Evolutionary conservation across 2,888 invertebrate species (phyloP).

Genomic region (Hypselothyrea guttata): DNA sequence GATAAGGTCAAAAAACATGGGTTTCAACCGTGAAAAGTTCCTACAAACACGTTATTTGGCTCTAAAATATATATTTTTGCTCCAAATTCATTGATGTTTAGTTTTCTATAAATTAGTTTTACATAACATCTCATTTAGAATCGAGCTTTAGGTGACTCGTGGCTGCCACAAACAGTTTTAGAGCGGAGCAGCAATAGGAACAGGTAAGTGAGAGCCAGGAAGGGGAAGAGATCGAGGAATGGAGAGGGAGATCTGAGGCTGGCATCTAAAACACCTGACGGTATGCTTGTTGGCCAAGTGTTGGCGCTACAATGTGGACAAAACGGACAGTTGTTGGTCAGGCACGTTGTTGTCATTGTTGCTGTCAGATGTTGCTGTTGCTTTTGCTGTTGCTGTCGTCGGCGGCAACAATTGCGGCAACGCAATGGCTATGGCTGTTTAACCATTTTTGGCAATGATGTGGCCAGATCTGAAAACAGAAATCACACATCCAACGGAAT

Average conservation of each 20-base stretch:
- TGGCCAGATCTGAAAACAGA: conserved; percentile 35
- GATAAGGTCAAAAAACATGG: too few species aligned
- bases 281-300: conserved; percentile 46
- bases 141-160: too few species aligned
- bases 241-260: conserved; percentile 34
- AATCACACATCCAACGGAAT: conserved; percentile 32
- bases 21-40: too few species aligned
- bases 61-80: too few species aligned
- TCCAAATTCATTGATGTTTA: too few species aligned
- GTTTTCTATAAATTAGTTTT: too few species aligned
- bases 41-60: too few species aligned
- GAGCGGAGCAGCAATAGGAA: too few species aligned
- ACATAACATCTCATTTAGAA: too few species aligned
- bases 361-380: conserved; percentile 28
- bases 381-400: conserved; percentile 40
- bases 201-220: neutral
- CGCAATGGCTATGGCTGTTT: conserved; percentile 43
- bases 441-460: conserved; percentile 71
- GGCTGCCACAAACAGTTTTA: too few species aligned
- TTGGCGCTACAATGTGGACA: conserved; percentile 63
- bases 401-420: conserved; percentile 28
- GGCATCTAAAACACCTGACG: conserved; percentile 73
- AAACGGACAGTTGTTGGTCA: conserved; percentile 43
- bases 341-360: conserved; percentile 47
- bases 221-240: neutral